Conservation (phyloP, 2,113 vertebrate species). For the Sander lucioperca region DNA sequence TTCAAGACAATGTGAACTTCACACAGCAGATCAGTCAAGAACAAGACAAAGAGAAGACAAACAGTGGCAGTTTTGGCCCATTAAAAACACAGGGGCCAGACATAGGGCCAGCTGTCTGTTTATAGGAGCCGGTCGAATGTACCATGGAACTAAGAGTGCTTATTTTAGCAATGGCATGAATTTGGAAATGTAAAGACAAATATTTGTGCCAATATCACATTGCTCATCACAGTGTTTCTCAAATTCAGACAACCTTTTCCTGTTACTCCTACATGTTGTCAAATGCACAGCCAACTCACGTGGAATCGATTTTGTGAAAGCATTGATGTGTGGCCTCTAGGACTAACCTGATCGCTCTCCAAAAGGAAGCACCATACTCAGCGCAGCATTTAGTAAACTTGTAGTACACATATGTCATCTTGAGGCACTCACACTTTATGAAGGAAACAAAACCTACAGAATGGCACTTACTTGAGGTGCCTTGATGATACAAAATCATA, state of each 20-base stretch:
- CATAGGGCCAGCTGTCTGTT: background rate
- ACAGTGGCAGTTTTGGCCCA: background rate
- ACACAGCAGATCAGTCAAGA: constrained; percentile 8
- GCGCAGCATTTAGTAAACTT: background rate
- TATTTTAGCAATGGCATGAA: background rate
- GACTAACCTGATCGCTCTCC: background rate
- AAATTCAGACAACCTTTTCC: background rate
- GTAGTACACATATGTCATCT: no score
- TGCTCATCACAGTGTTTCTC: background rate
- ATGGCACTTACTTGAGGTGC: background rate
- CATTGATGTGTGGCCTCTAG: background rate
- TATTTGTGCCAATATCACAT: background rate
- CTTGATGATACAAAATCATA: background rate
- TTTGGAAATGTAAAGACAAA: background rate
- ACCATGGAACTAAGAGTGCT: background rate
- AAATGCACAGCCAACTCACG: background rate
- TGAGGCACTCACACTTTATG: no score
- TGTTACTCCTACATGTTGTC: background rate
- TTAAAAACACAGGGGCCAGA: constrained; percentile 12
- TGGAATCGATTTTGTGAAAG: background rate
- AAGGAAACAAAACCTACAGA: background rate
- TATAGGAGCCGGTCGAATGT: background rate
- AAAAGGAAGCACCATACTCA: background rate
- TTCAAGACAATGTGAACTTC: constrained; percentile 9
- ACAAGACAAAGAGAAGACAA: background rate